Evolutionary conservation across 2,888 invertebrate species (phyloP), one percentile per base, ranked within the genome.

Genomic region (Drosophila testacea): DNA sequence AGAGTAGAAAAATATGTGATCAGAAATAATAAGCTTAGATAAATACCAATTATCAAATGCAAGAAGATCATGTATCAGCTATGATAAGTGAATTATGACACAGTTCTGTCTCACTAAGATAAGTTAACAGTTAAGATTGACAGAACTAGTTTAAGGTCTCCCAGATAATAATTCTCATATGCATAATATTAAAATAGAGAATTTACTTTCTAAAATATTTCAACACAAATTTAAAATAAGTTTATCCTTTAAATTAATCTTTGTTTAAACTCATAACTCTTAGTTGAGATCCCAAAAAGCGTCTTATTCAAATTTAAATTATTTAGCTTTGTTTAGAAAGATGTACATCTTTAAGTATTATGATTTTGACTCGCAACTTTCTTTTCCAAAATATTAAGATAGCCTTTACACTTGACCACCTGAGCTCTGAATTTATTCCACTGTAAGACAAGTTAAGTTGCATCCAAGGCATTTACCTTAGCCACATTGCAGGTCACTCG

Each of bases 401-500:
- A 11, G 22, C 13, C 7, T 7, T 71, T 54, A 47, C 44, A 56
- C 16, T 68, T 48, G 13, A 11, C 6, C 41, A 50, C 10, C 47
- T 56, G 51, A 30, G 47, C 22, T 30, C 5, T 7, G 6, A 16
- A 34, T 55, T 28, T 41, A n/a, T 54, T 38, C 42, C 55, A 64
- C 42, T 32, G 46, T 47, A 16, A 16, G 51, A 22, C 50, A 41
- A 27, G 51, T 63, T 36, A 41, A 54, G 48, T 59, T 59, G 72
- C 72, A 55, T 38, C 11, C 30, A 10, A 16, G 16, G 16, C 54
- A 36, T 55, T 64, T 50, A 32, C 16, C 32, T 60, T 54, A 28
- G 44, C 39, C 44, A 52, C 59, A 56, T 36, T 61, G 48, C 66
- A 52, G 68, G 52, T 48, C 56, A 57, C 16, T 59, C 51, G 57